phyloP scores from a whole-genome alignment of 2,888 invertebrate species.

The Polydrusus tereticollis region DNA sequence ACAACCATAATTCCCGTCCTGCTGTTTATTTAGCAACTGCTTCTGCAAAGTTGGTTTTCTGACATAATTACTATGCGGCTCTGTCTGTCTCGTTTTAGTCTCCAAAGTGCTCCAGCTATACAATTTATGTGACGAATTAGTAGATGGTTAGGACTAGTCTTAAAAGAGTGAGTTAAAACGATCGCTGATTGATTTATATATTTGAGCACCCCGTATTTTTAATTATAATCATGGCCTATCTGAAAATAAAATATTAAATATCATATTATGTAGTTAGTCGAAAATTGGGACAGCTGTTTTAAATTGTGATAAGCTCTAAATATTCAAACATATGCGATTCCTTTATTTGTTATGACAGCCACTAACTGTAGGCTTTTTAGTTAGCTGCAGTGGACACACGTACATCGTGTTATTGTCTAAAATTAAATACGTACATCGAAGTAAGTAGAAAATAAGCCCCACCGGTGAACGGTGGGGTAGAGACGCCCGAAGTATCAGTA shows the following conservation, averaged over 20 bases:
- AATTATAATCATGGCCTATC: background rate
- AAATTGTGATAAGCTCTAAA: background rate
- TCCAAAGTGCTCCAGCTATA: background rate
- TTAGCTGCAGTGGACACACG: background rate
- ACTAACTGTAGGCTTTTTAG: background rate
- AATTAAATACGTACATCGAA: no score
- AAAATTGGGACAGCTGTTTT: conserved; percentile 3
- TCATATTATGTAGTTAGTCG: conserved; percentile 1
- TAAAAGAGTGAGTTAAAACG: no score
- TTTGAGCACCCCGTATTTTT: background rate
- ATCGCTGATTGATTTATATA: no score
- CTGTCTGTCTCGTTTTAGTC: background rate
- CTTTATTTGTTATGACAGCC: conserved; percentile 3
- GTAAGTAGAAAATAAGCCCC: no score
- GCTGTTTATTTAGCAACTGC: conserved; percentile 1
- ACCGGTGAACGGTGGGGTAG: no score
- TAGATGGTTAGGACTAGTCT: background rate
- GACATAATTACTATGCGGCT: background rate
- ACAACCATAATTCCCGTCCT: conserved; percentile 13
- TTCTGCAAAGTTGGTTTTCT: background rate
- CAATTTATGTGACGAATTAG: background rate
- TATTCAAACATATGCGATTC: background rate
- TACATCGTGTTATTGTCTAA: background rate
- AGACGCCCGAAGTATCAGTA: background rate
- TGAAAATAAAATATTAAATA: conserved; percentile 4